These are phyloP conservation scores for Philhelius pedissequus DNA, from an alignment of 2,888 invertebrate genomes.

Conservation along the genomic window DNA sequence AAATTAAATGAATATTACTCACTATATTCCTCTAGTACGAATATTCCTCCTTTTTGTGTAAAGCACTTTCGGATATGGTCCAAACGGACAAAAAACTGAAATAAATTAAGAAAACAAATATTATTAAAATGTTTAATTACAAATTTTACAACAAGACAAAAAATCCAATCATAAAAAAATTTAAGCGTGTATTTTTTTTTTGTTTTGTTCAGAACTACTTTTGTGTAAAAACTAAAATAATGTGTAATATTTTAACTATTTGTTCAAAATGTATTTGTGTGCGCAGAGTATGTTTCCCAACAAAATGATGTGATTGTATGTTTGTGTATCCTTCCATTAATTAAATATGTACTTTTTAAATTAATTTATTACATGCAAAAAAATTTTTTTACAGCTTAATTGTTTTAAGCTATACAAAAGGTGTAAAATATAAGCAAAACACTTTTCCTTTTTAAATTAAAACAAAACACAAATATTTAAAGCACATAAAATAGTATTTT, in stretches of 20 bases:
- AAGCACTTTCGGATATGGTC: slow-evolving; percentile 99
- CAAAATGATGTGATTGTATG: slow-evolving; percentile 10
- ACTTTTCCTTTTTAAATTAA: slow-evolving; percentile 9
- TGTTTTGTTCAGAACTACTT: not conserved
- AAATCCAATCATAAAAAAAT: not conserved
- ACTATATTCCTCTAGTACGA: slow-evolving; percentile 99
- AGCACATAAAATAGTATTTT: slow-evolving; percentile 33
- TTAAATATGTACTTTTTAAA: not conserved
- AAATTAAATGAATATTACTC: slow-evolving; percentile 81
- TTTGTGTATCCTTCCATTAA: not conserved
- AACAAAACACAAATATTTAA: slow-evolving; percentile 49
- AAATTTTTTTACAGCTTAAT: slow-evolving; percentile 29
- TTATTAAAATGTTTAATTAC: not conserved
- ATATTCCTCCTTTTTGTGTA: slow-evolving; percentile 99
- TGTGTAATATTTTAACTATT: not conserved
- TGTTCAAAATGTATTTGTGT: not conserved
- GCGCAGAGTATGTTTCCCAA: slow-evolving; percentile 32
- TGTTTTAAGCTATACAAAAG: not conserved
- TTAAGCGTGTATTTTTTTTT: slow-evolving; percentile 5
- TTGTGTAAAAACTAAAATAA: slow-evolving; percentile 25
- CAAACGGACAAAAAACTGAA: slow-evolving; percentile 99
- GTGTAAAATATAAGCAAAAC: slow-evolving; percentile 34
- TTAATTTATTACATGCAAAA: slow-evolving; percentile 46
- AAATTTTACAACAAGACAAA: not conserved
- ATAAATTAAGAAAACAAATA: slow-evolving; percentile 74